These are phyloP conservation scores for Temnothorax rugatulus DNA, from an alignment of 2,888 invertebrate species.

Conservation along the genomic window DNA sequence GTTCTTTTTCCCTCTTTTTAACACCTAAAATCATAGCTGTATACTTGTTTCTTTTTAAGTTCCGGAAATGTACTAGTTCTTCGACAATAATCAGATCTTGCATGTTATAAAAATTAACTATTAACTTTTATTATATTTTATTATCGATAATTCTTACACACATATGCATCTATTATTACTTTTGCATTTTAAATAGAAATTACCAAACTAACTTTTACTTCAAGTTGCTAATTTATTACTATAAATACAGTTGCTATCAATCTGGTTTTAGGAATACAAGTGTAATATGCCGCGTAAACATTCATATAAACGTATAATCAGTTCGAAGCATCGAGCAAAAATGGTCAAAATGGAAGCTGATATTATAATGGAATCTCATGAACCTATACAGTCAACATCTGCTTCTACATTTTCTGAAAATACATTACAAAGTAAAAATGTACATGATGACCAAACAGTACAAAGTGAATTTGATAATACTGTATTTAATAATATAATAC, in stretches of 20 bases:
- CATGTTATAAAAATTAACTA: too few relatives aligned
- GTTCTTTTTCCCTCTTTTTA: too few relatives aligned
- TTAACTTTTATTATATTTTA: too few relatives aligned
- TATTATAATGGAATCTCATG: neutral
- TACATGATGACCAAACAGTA: neutral
- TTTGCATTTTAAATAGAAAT: too few relatives aligned
- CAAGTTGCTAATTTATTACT: neutral
- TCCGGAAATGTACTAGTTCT: too few relatives aligned
- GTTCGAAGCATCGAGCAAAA: neutral
- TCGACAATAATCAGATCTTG: too few relatives aligned
- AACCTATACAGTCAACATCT: neutral
- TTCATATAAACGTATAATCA: neutral
- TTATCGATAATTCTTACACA: too few relatives aligned
- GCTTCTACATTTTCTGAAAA: neutral
- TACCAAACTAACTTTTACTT: neutral
- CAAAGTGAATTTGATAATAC: neutral
- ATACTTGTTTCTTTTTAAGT: too few relatives aligned
- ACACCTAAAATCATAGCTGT: too few relatives aligned
- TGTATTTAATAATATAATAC: too few relatives aligned
- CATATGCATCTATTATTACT: too few relatives aligned
- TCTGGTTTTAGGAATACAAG: neutral
- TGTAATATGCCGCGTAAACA: neutral
- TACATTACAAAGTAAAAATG: neutral
- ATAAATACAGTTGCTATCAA: neutral
- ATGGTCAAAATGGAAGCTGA: neutral